A percentile compares a stretch with the other conserved stretches of the same genome.
phyloP scores from a whole-genome alignment of 2,888 invertebrate species.

The Phortica okadai region DNA sequence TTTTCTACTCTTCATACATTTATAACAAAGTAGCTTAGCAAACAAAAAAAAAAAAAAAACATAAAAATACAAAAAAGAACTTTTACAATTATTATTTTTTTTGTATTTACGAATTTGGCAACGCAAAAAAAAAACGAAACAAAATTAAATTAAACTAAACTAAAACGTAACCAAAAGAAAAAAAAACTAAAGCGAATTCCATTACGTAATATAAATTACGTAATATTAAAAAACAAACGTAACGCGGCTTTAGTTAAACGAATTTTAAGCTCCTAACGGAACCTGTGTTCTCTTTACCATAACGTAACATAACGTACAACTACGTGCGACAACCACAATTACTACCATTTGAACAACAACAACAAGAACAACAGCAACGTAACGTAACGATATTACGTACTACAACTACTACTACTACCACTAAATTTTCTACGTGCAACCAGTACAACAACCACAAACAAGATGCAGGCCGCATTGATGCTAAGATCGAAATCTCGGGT shows the following conservation, averaged over 20 bases:
- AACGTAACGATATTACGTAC: slow-evolving; percentile 33
- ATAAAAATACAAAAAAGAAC: slow-evolving; percentile 41
- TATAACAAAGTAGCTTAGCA: slow-evolving; percentile 38
- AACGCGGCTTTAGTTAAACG: slow-evolving; percentile 69
- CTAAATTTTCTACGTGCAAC: slow-evolving; percentile 47
- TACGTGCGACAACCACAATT: slow-evolving; percentile 39
- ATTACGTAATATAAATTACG: slow-evolving; percentile 27
- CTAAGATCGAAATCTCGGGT: slow-evolving; percentile 93
- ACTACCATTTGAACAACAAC: slow-evolving; percentile 3
- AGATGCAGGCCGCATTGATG: slow-evolving; percentile 95
- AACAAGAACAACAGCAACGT: slow-evolving; percentile 31
- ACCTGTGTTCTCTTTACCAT: slow-evolving; percentile 63
- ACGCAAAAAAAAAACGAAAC: slow-evolving; percentile 32
- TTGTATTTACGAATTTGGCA: slow-evolving; percentile 37
- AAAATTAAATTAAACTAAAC: slow-evolving; percentile 40
- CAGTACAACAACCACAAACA: slow-evolving; percentile 64
- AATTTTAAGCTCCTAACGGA: slow-evolving; percentile 72
- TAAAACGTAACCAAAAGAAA: slow-evolving; percentile 47
- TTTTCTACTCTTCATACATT: slow-evolving; percentile 36
- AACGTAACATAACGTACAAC: slow-evolving; percentile 22
- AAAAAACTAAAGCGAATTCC: slow-evolving; percentile 3
- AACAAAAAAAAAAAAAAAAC: slow-evolving; percentile 44
- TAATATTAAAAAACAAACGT: slow-evolving; percentile 31
- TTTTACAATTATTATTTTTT: slow-evolving; percentile 47
- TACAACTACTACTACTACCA: slow-evolving; percentile 21